Conservation (phyloP, 2,888 invertebrate species). For the Eupsilia transversa region DNA sequence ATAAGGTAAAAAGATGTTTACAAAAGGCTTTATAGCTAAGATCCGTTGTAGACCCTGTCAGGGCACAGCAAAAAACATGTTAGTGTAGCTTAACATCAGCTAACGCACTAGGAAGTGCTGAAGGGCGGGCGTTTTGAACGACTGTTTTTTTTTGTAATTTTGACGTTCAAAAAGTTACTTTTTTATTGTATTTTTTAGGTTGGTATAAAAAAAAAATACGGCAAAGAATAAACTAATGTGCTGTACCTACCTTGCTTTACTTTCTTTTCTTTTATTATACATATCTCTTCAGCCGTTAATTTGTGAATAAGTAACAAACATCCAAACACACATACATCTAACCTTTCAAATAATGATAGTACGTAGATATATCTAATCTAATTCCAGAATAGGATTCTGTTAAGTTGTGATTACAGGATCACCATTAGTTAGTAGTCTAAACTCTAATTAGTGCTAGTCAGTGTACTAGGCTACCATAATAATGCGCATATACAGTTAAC, state of each 20-base stretch:
- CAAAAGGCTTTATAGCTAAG: too few species aligned
- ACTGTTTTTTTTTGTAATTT: too few species aligned
- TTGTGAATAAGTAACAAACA: neutral
- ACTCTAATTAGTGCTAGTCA: neutral
- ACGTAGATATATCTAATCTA: neutral
- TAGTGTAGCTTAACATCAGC: too few species aligned
- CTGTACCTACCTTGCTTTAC: neutral
- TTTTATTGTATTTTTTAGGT: too few species aligned
- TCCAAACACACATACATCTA: neutral
- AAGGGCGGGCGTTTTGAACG: too few species aligned
- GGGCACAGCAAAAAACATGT: too few species aligned
- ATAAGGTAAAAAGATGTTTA: too few species aligned
- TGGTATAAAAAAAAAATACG: too few species aligned
- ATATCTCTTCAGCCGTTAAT: neutral
- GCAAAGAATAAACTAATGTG: neutral
- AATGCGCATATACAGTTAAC: constrained; percentile 24
- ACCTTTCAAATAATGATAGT: neutral
- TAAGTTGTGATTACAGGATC: neutral
- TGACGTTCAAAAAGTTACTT: too few species aligned
- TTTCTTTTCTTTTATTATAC: neutral
- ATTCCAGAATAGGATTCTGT: neutral
- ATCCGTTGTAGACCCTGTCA: too few species aligned
- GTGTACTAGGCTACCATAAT: constrained; percentile 37
- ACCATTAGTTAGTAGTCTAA: neutral
- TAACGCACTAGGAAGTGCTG: neutral